Base-by-base conservation (phyloP, 1,140 invertebrate genomes). In the Drusus annulatus region DNA sequence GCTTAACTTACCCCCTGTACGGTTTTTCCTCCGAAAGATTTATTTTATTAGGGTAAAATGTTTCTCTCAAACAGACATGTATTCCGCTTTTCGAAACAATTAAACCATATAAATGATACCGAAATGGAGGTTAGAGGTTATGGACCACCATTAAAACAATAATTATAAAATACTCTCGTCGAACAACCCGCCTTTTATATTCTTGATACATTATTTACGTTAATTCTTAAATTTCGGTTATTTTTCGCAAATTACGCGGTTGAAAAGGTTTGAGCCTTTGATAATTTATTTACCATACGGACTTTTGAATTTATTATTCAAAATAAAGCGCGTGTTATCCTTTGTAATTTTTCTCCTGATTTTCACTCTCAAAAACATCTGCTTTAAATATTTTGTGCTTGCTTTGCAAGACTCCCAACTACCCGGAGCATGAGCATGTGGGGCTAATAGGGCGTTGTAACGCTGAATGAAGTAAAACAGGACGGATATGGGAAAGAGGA, bases 31-130 rank as follows among this genome's bases (percentile, higher is more conserved):
- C 56, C 23, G 19, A 23, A 21, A 60, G 56, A 19, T 60, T 60
- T 60, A 60, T 60, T 60, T 60, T 60, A 60, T 60, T 21, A 60
- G 17, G 56, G 23, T 60, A 60, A 60, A 19, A 60, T 7, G 56
- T 23, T 23, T 23, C 23, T 13, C 17, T 1, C 23, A 60, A 56
- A 60, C 56, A 13, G 19, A 23, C 13, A 60, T 60, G 16, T n/a
- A 31, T 65, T 28, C 3, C 25, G 25, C 21, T 8, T n/a, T 65
- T 65, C 0, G 19, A 56, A 56, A 56, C 0, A 17, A 56, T 13
- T 45, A 56, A 17, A 1, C 54, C 4, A 13, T 45, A 56, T 17
- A 1, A 56, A 17, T 56, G 10, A 56, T 17, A 56, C n/a, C 1
- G 19, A 21, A 17, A 6, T 56, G n/a, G 8, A 56, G 8, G 54